Conservation (phyloP, 2,797 vertebrate species). For the Anomalospiza imberbis region DNA sequence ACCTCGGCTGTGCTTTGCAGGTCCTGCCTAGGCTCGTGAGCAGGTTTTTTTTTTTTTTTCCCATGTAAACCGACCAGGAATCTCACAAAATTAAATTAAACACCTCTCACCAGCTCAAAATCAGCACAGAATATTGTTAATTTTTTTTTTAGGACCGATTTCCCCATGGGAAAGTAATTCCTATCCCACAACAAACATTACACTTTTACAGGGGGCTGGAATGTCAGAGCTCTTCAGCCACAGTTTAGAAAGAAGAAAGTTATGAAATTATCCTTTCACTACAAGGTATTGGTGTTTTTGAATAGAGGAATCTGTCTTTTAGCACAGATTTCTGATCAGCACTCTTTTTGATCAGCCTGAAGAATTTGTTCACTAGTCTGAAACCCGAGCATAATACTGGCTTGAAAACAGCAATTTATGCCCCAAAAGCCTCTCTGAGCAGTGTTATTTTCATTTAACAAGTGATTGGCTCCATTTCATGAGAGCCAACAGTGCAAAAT, state of each 20-base stretch:
- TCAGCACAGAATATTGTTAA: not conserved
- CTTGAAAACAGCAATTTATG: not conserved
- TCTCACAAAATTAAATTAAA: not conserved
- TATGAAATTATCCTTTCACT: not conserved
- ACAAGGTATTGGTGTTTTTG: not conserved
- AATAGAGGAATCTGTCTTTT: not conserved
- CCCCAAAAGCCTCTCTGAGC: not conserved
- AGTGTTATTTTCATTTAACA: not conserved
- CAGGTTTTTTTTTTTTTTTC: not conserved
- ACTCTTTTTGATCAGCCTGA: not conserved
- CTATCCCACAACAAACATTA: not conserved
- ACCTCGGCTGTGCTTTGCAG: fast-evolving
- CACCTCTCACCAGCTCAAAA: not conserved
- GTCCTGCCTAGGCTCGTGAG: not conserved
- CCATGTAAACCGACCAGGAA: not conserved
- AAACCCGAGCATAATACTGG: not conserved
- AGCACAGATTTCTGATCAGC: not conserved
- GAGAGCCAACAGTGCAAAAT: not conserved
- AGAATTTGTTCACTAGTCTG: not conserved
- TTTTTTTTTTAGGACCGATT: not conserved
- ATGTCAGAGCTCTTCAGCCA: not conserved
- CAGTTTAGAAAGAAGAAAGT: not conserved
- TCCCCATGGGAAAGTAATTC: not conserved
- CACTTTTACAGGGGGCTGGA: not conserved
- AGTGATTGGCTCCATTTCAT: not conserved